Conservation (phyloP, 2,113 vertebrate genomes). For the mouse (Mus musculus) region DNA sequence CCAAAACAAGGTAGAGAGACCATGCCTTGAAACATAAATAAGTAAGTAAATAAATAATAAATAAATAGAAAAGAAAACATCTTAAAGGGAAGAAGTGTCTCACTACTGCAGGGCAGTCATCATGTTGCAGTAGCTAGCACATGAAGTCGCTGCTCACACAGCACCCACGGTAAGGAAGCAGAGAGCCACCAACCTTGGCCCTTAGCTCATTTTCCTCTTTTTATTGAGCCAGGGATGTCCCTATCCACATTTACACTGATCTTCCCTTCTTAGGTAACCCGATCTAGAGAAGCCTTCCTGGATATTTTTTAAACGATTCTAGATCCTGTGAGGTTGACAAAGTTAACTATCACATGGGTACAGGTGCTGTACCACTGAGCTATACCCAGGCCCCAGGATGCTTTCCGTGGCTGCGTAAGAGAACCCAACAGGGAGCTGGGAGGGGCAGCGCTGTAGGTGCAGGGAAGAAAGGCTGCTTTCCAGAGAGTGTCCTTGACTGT, state of each 20-base stretch:
- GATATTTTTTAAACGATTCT: background rate
- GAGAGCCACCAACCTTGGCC: background rate
- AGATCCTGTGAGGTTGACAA: background rate
- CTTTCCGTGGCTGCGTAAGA: background rate
- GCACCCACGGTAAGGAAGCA: background rate
- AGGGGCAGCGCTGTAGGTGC: background rate
- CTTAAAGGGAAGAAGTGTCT: background rate
- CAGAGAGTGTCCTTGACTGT: too few species aligned
- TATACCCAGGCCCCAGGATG: too few species aligned
- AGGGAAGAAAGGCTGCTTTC: rapidly evolving
- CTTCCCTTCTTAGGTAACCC: background rate
- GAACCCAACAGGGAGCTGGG: too few species aligned
- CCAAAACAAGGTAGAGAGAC: background rate
- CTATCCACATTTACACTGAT: background rate
- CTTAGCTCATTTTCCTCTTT: background rate
- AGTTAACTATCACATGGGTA: too few species aligned
- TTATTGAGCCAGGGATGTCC: background rate
- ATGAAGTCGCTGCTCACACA: background rate
- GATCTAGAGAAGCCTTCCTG: background rate
- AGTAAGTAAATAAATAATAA: background rate
- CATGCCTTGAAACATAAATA: background rate
- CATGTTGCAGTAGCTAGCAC: background rate
- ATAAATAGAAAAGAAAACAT: background rate
- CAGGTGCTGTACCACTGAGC: background rate
- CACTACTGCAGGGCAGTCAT: too few species aligned